A percentile compares a stretch with the other conserved stretches of the same genome.
phyloP scores from a whole-genome alignment of 2,888 invertebrate genomes.

The Ectobius pallidus region DNA sequence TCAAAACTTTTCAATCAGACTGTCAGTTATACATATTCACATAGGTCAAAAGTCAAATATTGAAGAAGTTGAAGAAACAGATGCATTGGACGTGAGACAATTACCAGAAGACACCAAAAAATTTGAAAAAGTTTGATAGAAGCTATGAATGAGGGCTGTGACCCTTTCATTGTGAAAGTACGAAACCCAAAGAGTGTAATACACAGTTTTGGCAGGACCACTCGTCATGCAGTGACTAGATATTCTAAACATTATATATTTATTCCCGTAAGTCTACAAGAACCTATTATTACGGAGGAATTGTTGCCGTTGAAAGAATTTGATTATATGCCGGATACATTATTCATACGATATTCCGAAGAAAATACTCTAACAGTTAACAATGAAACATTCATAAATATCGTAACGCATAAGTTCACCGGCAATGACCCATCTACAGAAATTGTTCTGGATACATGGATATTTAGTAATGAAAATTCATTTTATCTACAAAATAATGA shows the following conservation, averaged over 20 bases:
- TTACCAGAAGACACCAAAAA: not conserved
- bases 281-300: not conserved
- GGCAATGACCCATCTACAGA: not conserved
- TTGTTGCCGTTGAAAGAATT: not conserved
- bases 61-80: not conserved
- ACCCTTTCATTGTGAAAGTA: not conserved
- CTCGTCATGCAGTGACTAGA: not conserved
- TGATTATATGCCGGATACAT: not conserved
- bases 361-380: not conserved
- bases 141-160: not conserved
- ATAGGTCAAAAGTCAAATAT: not conserved
- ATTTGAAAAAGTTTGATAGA: not conserved
- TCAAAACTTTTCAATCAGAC: not conserved
- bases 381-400: not conserved
- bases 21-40: not conserved
- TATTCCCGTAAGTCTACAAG: not conserved
- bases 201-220: not conserved
- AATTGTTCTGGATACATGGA: not conserved
- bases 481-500: not conserved
- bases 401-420: not conserved
- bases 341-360: not conserved
- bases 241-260: not conserved
- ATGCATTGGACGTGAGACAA: not conserved
- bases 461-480: not conserved
- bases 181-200: not conserved